A percentile compares a stretch with the other conserved stretches of the same genome.
These are phyloP conservation scores for Mico argentatus DNA, from an alignment of 2,797 vertebrate genomes.

Conservation along the genomic window DNA sequence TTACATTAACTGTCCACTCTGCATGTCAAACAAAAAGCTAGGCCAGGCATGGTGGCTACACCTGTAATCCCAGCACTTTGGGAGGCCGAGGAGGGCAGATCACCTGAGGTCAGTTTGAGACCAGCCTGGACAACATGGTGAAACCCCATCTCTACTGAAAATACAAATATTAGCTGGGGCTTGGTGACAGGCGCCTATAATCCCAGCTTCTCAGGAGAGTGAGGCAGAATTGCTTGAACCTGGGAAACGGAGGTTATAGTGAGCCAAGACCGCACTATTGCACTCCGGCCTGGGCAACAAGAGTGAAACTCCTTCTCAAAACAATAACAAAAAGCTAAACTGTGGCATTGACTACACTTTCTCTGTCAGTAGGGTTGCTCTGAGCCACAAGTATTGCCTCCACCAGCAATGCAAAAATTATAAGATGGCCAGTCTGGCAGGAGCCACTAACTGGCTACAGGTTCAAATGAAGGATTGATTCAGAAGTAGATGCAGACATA, in stretches of 20 bases:
- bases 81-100: not conserved
- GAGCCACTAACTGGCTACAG: not conserved
- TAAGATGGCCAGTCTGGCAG: not conserved
- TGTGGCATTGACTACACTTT: not conserved
- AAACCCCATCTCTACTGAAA: not conserved
- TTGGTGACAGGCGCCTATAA: fast-evolving
- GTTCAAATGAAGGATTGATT: not conserved
- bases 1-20: not conserved
- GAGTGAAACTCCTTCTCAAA: not conserved
- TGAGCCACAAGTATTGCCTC: not conserved
- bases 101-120: not conserved
- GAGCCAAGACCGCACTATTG: not conserved
- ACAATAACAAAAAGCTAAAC: not conserved
- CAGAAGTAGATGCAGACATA: not conserved
- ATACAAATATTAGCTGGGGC: not conserved
- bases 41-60: not conserved
- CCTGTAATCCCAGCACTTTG: not conserved
- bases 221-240: not conserved
- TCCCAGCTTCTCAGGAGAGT: not conserved
- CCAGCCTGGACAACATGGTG: not conserved
- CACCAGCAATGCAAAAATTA: not conserved
- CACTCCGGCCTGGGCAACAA: not conserved
- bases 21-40: not conserved
- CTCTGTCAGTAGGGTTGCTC: not conserved
- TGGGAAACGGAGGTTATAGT: not conserved